phyloP scores from a whole-genome alignment of 1,140 invertebrate genomes.

The Magallana ariakensis region DNA sequence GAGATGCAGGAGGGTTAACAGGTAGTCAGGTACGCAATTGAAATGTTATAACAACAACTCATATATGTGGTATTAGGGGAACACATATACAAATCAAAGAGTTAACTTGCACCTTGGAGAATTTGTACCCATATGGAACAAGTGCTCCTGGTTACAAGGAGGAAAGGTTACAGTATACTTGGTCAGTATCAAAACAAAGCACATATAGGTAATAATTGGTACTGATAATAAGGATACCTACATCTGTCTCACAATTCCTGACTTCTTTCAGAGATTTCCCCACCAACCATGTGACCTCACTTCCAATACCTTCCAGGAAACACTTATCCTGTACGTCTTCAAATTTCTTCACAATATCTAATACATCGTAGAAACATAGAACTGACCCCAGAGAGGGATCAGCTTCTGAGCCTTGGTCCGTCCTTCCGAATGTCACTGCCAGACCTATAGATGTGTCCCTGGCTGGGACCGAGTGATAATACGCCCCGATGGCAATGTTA shows the following conservation, averaged over 20 bases:
- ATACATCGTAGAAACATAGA: slow-evolving; percentile 44
- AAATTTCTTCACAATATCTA: slow-evolving; percentile 41
- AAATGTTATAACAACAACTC: too few relatives aligned
- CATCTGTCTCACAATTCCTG: slow-evolving; percentile 42
- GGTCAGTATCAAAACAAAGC: too few relatives aligned
- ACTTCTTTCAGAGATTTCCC: slow-evolving; percentile 1
- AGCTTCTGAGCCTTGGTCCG: slow-evolving; percentile 18
- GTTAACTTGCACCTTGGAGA: too few relatives aligned
- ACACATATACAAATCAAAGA: too few relatives aligned
- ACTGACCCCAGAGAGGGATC: slow-evolving; percentile 42
- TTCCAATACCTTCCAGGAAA: slow-evolving; percentile 36
- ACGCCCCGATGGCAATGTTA: slow-evolving; percentile 49
- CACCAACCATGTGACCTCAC: slow-evolving; percentile 41
- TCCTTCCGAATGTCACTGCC: slow-evolving; percentile 51
- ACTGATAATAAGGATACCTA: not conserved
- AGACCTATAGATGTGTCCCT: not conserved
- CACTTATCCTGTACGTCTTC: slow-evolving; percentile 42
- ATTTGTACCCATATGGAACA: too few relatives aligned
- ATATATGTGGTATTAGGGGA: too few relatives aligned
- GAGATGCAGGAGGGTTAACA: too few relatives aligned
- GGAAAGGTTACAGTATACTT: too few relatives aligned
- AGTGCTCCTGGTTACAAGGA: too few relatives aligned
- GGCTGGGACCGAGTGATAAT: not conserved
- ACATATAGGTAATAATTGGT: too few relatives aligned
- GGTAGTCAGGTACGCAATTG: too few relatives aligned